These are phyloP conservation scores for Limnephilus auricula DNA, from an alignment of 2,888 invertebrate genomes.

Conservation along the genomic window DNA sequence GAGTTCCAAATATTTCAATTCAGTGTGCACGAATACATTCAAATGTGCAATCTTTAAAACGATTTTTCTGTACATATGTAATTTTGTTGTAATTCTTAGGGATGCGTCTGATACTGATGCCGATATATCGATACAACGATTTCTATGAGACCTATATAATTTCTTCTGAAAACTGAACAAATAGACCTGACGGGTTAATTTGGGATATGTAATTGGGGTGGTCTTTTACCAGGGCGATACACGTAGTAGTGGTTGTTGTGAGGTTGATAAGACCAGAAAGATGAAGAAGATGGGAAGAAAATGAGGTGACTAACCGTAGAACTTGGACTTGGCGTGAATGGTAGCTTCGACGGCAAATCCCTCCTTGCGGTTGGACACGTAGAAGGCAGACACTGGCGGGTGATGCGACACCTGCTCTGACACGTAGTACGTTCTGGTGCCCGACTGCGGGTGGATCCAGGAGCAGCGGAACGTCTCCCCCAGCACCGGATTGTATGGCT, in stretches of 20 bases:
- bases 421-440: slow-evolving; percentile 92
- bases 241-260: no score
- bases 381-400: slow-evolving; percentile 95
- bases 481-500: slow-evolving; percentile 96
- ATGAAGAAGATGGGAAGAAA: no score
- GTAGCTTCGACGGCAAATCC: slow-evolving; percentile 95
- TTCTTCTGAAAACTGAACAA: no score
- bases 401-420: slow-evolving; percentile 97
- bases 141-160: no score
- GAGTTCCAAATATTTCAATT: not conserved
- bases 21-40: no score
- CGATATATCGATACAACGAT: no score
- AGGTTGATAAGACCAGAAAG: not conserved
- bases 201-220: no score
- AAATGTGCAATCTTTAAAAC: no score
- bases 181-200: no score
- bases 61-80: no score
- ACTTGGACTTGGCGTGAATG: slow-evolving; percentile 95
- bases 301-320: slow-evolving; percentile 84
- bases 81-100: no score
- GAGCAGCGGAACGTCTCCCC: slow-evolving; percentile 95
- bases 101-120: no score
- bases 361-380: slow-evolving; percentile 94
- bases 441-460: slow-evolving; percentile 88
- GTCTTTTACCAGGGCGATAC: not conserved